phyloP scores from a whole-genome alignment of 2,888 invertebrate genomes.

The Antitype chi region DNA sequence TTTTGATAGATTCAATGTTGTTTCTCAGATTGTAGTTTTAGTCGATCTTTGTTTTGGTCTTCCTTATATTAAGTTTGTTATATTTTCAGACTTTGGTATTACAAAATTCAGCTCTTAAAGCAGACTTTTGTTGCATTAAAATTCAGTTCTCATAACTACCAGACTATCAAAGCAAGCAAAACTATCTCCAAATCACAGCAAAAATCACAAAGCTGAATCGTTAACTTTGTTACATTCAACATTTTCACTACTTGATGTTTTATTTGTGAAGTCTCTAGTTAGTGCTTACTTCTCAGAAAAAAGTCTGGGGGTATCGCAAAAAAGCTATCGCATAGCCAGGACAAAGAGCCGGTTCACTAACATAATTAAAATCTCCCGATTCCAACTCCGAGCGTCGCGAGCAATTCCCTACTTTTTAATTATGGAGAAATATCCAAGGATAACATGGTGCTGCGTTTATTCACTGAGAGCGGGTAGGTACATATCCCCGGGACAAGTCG shows the following conservation, averaged over 20 bases:
- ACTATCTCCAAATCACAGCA: conserved; percentile 44
- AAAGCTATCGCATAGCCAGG: conserved; percentile 73
- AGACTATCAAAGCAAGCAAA: conserved; percentile 18
- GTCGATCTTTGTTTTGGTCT: not conserved
- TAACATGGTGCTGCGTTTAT: conserved; percentile 64
- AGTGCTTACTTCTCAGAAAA: conserved; percentile 73
- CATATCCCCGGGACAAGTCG: conserved; percentile 48
- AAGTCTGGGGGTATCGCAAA: conserved; percentile 74
- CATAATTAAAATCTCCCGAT: conserved; percentile 79
- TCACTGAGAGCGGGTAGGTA: conserved; percentile 48
- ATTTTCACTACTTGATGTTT: conserved; percentile 64
- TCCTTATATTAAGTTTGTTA: not conserved
- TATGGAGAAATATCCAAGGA: conserved; percentile 72
- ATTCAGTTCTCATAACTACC: not conserved
- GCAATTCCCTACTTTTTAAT: conserved; percentile 74
- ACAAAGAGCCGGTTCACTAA: conserved; percentile 77
- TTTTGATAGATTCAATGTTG: conserved; percentile 10
- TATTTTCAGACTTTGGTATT: not conserved
- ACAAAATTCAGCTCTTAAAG: too few species aligned
- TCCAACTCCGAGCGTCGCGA: conserved; percentile 70
- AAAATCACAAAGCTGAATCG: conserved; percentile 53
- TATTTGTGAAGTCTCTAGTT: conserved; percentile 75
- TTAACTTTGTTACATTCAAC: conserved; percentile 62
- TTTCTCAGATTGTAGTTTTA: conserved; percentile 4
- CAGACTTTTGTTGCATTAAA: not conserved